phyloP scores from a whole-genome alignment of 2,888 invertebrate species.

The Tanaodytes sp. region DNA sequence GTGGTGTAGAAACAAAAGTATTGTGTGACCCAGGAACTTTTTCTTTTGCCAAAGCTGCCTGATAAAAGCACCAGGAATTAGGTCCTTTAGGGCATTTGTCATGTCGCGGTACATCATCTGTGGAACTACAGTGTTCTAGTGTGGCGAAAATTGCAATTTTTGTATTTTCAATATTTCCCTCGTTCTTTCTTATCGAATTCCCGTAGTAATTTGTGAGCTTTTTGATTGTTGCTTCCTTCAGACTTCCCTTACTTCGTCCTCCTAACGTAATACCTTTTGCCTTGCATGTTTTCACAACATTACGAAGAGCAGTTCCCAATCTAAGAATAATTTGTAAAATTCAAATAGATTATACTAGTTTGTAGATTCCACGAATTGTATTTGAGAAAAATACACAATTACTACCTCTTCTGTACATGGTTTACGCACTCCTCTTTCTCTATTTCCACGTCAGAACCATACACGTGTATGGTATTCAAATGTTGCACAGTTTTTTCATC shows the following conservation, averaged over 20 bases:
- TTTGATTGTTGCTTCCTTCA: conserved; percentile 10
- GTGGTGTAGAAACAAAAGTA: not conserved
- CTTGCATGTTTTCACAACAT: conserved; percentile 9
- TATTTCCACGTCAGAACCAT: conserved; percentile 4
- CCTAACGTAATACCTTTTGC: conserved; percentile 10
- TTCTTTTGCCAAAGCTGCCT: conserved; percentile 1
- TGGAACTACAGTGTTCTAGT: not conserved
- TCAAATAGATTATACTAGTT: too few species aligned
- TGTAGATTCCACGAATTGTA: too few species aligned
- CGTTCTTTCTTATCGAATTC: conserved; percentile 10
- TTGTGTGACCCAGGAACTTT: not conserved
- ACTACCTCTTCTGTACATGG: conserved; percentile 10
- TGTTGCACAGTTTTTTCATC: conserved; percentile 4
- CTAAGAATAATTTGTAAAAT: too few species aligned
- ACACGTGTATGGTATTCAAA: conserved; percentile 3
- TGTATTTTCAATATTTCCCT: not conserved
- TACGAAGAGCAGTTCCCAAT: conserved; percentile 14
- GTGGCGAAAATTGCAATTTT: too few species aligned
- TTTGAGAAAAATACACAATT: too few species aligned
- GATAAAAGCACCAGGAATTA: not conserved
- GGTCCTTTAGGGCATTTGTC: not conserved
- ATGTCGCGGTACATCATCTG: not conserved
- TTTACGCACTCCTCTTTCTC: too few species aligned
- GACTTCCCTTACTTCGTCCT: conserved; percentile 7
- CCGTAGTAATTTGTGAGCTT: conserved; percentile 17